These are phyloP conservation scores for Melanophora roralis DNA, from an alignment of 2,888 invertebrate species.

Conservation along the genomic window DNA sequence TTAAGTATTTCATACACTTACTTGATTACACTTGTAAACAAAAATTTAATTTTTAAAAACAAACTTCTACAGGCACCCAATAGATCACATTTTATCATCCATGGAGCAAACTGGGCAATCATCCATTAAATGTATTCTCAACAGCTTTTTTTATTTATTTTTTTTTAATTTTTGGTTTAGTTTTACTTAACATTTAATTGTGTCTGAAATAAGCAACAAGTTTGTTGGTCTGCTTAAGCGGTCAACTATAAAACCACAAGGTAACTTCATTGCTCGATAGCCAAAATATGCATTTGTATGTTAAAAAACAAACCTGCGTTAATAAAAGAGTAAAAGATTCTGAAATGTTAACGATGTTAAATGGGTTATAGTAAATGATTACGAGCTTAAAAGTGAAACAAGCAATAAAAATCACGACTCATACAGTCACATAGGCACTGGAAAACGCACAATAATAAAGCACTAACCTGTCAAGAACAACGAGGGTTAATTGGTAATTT, in stretches of 20 bases:
- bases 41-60: no score
- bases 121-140: slow-evolving; percentile 48
- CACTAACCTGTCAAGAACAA: neutral
- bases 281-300: neutral
- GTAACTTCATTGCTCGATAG: neutral
- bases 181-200: slow-evolving; percentile 52
- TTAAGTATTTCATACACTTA: neutral
- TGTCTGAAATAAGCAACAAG: slow-evolving; percentile 39
- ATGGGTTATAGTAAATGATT: slow-evolving; percentile 45
- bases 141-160: neutral
- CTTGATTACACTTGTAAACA: no score
- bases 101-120: slow-evolving; percentile 46
- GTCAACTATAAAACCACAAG: neutral
- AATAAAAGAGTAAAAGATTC: slow-evolving; percentile 19
- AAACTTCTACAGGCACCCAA: neutral
- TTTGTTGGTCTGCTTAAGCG: neutral
- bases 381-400: slow-evolving; percentile 56
- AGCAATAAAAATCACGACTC: neutral
- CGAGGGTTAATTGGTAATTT: slow-evolving; percentile 9
- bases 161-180: neutral
- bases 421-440: neutral
- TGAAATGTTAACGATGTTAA: slow-evolving; percentile 51
- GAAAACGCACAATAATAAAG: neutral
- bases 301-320: slow-evolving; percentile 18
- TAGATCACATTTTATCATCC: slow-evolving; percentile 34